Percentiles rank a stretch among this genome's conserved stretches.
Conservation (phyloP, 92 coral and sea anemone species). For the Porites evermanni region DNA sequence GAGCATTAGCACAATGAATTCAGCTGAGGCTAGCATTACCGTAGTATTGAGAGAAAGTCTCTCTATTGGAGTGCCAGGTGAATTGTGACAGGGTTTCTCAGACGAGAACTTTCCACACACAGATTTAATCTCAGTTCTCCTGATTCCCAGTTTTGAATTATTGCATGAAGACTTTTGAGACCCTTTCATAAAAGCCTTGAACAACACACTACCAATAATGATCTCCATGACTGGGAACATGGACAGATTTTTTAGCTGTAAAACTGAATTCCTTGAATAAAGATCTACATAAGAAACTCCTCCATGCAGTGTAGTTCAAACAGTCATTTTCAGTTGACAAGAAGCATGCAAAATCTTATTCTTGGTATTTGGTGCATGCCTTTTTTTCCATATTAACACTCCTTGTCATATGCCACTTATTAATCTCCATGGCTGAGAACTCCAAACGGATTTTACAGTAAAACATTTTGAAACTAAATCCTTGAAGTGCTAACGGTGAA, state of each 20-base stretch:
- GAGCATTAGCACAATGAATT: neutral
- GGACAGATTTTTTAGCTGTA: neutral
- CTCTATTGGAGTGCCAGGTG: conserved; percentile 48
- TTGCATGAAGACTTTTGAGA: neutral
- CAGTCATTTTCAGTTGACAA: too few relatives aligned
- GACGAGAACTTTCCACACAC: neutral
- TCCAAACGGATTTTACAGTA: too few relatives aligned
- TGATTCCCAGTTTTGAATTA: neutral
- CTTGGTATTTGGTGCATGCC: too few relatives aligned
- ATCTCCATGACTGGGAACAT: conserved; percentile 15
- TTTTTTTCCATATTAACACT: too few relatives aligned
- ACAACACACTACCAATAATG: conserved; percentile 33
- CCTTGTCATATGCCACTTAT: too few relatives aligned
- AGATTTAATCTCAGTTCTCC: neutral
- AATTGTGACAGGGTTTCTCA: conserved; percentile 27
- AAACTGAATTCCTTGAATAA: neutral
- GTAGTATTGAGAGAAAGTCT: conserved; percentile 48
- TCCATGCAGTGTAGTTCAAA: too few relatives aligned
- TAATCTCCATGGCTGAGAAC: too few relatives aligned
- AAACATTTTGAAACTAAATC: too few relatives aligned
- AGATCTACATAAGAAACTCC: neutral
- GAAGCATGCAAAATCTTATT: too few relatives aligned
- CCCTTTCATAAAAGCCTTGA: conserved; percentile 35
- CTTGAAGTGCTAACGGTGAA: neutral
- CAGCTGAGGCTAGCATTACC: conserved; percentile 21